Conservation (phyloP, 2,888 invertebrate genomes). For the Drosophila percnosoma region DNA sequence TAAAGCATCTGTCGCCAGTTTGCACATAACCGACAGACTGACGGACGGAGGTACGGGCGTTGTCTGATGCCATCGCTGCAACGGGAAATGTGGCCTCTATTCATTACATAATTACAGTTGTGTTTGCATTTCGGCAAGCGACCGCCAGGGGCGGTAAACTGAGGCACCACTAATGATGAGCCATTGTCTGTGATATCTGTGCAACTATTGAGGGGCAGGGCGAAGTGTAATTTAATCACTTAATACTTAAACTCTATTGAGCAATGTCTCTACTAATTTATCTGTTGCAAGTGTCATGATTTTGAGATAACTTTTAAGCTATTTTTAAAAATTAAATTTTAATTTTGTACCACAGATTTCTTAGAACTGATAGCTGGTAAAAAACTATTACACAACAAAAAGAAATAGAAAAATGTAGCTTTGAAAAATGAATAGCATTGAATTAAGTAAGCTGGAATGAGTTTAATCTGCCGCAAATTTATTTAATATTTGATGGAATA, state of each 20-base stretch:
- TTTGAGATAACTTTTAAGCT: too few species aligned
- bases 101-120: slow-evolving; percentile 77
- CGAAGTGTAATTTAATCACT: slow-evolving; percentile 27
- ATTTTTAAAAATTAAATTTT: too few species aligned
- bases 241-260: neutral
- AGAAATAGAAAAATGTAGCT: neutral
- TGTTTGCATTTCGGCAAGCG: slow-evolving; percentile 66
- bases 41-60: slow-evolving; percentile 1
- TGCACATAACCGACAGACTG: slow-evolving; percentile 30
- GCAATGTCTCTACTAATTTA: neutral
- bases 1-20: slow-evolving; percentile 63
- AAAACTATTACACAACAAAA: neutral
- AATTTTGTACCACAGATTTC: too few species aligned
- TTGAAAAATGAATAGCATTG: neutral
- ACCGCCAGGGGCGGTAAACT: slow-evolving; percentile 35
- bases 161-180: slow-evolving; percentile 58
- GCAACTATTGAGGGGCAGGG: neutral
- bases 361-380: too few species aligned
- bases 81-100: slow-evolving; percentile 70
- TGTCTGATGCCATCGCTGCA: slow-evolving; percentile 18
- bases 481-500: neutral
- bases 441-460: neutral
- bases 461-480: neutral
- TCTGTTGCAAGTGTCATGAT: too few species aligned
- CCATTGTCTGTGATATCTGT: slow-evolving; percentile 55